Evolutionary conservation across 2,113 vertebrate species (phyloP), one percentile per base, ranked within the genome.

Genomic region (Puntigrus tetrazona): DNA sequence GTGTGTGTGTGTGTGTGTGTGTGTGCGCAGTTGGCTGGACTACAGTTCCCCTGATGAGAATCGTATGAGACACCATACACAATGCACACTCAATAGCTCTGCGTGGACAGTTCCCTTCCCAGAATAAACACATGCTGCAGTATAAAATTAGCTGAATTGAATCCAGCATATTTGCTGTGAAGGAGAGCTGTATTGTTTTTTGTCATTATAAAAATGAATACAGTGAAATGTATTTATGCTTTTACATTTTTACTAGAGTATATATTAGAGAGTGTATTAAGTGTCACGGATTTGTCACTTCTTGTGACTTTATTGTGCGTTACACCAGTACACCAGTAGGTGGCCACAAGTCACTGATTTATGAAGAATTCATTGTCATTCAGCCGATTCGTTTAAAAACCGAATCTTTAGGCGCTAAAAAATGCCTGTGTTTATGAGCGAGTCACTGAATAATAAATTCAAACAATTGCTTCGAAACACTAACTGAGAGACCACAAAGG

Each of bases 1-100:
- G 83, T 84, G 43, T 84, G 73, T 83, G 82, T 65, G 79, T 20
- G 52, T 13, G 77, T 25, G 47, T 67, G 20, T 76, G 76, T 80
- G 81, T 80, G 83, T 27, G 59, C 16, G 38, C 0, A 45, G 22
- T 18, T 43, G 52, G 11, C 16, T 77, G 45, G 31, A 18, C 1
- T 25, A 16, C 52, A 61, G 36, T 25, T 79, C 38, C 9, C 1
- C 59, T 61, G 78, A 45, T 29, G 36, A 43, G 13, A 63, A 25
- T 63, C 14, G 8, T 29, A 74, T 74, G 41, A 74, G n/a, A 47
- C 72, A 7, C 63, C 1, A 70, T 16, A 14, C 27, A 79, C 52
- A 55, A 78, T 20, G n/a, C 29, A 77, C 50, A 27, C 70, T 73
- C 20, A 38, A 57, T 59, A 7, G 74, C 74, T 57, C 18, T 69